Percentiles rank a stretch among this genome's conserved stretches.
phyloP scores from a whole-genome alignment of 2,888 invertebrate species.

The Drosophila pegasa region DNA sequence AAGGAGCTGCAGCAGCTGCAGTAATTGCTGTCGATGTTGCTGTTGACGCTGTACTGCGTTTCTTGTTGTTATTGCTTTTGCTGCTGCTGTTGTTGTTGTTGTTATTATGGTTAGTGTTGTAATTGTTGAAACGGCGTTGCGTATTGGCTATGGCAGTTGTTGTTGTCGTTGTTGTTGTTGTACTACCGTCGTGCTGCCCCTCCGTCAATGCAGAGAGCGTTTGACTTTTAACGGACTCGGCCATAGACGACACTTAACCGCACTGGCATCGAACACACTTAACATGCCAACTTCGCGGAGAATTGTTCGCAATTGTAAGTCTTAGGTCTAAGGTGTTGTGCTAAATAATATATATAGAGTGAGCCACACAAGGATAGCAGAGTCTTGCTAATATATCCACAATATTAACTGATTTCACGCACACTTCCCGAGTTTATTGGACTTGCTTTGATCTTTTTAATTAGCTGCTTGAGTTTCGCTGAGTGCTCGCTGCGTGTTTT shows the following conservation, averaged over 20 bases:
- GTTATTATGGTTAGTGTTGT: conserved; percentile 39
- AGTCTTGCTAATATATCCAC: neutral
- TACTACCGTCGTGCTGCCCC: conserved; percentile 85
- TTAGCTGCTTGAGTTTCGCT: neutral
- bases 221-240: conserved; percentile 93
- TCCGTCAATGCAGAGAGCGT: conserved; percentile 90
- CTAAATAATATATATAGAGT: conserved; percentile 10
- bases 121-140: conserved; percentile 40
- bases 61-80: conserved; percentile 53
- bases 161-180: conserved; percentile 59
- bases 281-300: conserved; percentile 83
- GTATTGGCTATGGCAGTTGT: conserved; percentile 40
- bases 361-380: conserved; percentile 4
- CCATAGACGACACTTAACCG: conserved; percentile 95
- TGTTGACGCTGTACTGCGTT: conserved; percentile 33
- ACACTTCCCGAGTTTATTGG: neutral
- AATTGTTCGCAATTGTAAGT: conserved; percentile 41
- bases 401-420: neutral
- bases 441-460: neutral
- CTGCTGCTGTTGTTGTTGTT: conserved; percentile 48
- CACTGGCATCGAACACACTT: conserved; percentile 86
- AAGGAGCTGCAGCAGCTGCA: neutral
- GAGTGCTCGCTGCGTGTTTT: conserved; percentile 21
- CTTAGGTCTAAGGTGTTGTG: conserved; percentile 14
- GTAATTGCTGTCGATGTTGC: conserved; percentile 18